Percentiles rank a stretch among this genome's conserved stretches.
These are phyloP conservation scores for Pelecanus crispus DNA, from an alignment of 2,113 vertebrate species.

Conservation along the genomic window DNA sequence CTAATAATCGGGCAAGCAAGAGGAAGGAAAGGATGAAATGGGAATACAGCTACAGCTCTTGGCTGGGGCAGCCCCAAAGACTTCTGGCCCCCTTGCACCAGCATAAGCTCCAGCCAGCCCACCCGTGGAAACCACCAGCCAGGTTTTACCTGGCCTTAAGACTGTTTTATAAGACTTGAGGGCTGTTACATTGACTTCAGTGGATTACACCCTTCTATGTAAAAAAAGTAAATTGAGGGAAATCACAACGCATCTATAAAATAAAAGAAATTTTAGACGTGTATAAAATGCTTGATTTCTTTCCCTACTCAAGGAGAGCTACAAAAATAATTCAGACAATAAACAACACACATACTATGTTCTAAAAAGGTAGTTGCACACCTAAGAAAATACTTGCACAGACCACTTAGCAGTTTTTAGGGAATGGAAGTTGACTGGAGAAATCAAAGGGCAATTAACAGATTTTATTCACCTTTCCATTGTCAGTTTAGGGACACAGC, in stretches of 20 bases:
- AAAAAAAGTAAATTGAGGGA: background rate
- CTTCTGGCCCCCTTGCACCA: background rate
- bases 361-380: background rate
- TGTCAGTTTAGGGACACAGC: background rate
- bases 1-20: background rate
- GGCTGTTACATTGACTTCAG: background rate
- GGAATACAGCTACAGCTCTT: background rate
- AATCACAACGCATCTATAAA: background rate
- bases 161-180: background rate
- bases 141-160: background rate
- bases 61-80: background rate
- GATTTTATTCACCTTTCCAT: background rate
- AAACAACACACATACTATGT: background rate
- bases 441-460: background rate
- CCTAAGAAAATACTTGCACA: background rate
- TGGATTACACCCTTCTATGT: background rate
- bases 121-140: background rate
- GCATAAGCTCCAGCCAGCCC: background rate
- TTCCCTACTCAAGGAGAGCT: background rate
- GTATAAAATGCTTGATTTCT: background rate
- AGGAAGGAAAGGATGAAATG: background rate
- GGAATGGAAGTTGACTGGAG: background rate
- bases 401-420: background rate
- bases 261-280: background rate
- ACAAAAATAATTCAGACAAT: background rate